Evolutionary conservation across 1,140 invertebrate species (phyloP), one percentile per base, ranked within the genome.

Genomic region (Ceratina australensis): DNA sequence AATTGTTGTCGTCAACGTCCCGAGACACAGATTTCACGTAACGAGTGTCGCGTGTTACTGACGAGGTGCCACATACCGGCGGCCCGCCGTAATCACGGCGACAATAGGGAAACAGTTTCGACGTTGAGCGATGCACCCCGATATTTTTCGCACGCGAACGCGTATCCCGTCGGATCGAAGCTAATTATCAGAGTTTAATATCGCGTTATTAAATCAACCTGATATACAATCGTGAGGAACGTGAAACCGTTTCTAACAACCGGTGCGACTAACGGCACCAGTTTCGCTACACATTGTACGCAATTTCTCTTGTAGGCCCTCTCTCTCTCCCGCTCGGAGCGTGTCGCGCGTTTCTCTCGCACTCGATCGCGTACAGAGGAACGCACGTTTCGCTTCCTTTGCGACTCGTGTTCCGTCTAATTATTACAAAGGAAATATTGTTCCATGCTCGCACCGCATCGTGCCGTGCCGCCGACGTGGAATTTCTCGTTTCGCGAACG

Each of bases 391-490:
- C 33, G 76, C 42, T 49, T 26, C 57, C 67, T 54, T n/a, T 61
- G 42, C 10, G 22, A 50, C 76, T 33, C 74, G 78, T 42, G 33
- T 79, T 59, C n/a, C 7, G 72, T 76, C 49, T 76, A 79, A 79
- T 74, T 74, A 79, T 75, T 76, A 79, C 72, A 63, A 64, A 61
- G 64, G 64, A 61, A 65, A 64, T 78, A 72, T 65, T 72, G 74
- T 69, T 71, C n/a, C n/a, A 61, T 26, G 73, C 18, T 20, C n/a
- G 54, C n/a, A 42, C 33, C 33, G 33, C 33, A 42, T 42, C 22
- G 26, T n/a, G 18, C 54, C 42, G 52, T n/a, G 52, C 52, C 52
- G 52, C 13, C 52, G 57, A 16, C 57, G 42, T 16, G 47, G 71
- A 52, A 50, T 49, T 63, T 15, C 13, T 18, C n/a, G 22, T 59